Base-by-base conservation (phyloP, 2,113 vertebrate species). In the Gavialis gangeticus region DNA sequence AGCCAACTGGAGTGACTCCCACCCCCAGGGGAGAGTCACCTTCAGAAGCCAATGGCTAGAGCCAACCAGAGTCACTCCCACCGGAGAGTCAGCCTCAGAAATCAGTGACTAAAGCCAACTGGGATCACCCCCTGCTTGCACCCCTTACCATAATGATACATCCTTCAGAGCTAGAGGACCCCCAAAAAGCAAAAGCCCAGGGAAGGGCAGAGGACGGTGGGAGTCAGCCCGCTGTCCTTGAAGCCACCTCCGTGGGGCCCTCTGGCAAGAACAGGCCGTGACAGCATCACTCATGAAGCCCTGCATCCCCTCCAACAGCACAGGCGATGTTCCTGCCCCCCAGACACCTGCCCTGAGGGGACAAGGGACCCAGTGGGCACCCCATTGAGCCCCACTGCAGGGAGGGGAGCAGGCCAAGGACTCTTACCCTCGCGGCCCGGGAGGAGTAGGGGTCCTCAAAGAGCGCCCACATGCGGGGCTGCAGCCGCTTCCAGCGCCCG, bases 361-460 rank as follows among this genome's bases (percentile, higher is more conserved):
- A 46, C 9, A 7, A 46, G 46, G 46, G 46, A 46, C 46, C 46
- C 46, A 46, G 46, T 9, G 46, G 46, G 46, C 9, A 7, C 46
- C 5, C 13, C n/a, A 4, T 4, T 4, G 46, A 9, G 46, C 46
- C 5, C 13, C n/a, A 4, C 9, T 4, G 28, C 34, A 22, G 79
- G 79, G 79, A 22, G 10, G 55, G 75, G 27, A 4, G 17, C 69
- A 46, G 18, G 25, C 63, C 18, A 6, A 57, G 11, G 60, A 85
- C 71, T n/a, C 98, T 98, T 99, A 99, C 99, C 99, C 99, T 97
- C 91, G 99, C 99, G 3, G 99, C 99, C 97, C 99, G 97, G 92
- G 99, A 99, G 15, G 99, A 99, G 97, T 99, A 99, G 18, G 99
- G 99, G 82, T 99, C 99, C 96, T 99, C 99, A 85, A 99, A 99